Conservation (phyloP, 2,113 vertebrate genomes). For the Urocolius indicus region DNA sequence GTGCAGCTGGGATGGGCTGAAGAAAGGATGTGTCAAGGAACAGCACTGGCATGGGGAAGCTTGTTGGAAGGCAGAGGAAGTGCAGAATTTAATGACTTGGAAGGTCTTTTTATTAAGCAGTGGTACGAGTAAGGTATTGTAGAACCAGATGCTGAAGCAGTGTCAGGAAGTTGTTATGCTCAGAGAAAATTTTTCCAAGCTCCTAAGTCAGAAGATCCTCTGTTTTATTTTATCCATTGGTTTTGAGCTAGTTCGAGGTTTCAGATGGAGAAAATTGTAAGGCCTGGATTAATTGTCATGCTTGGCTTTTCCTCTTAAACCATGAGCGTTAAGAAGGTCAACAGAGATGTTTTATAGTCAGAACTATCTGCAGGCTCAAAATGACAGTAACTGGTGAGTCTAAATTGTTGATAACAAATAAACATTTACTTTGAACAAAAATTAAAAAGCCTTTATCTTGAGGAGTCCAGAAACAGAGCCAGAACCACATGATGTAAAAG, state of each 20-base stretch:
- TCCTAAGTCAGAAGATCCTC: conserved; percentile 66
- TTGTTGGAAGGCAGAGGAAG: not conserved
- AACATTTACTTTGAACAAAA: not conserved
- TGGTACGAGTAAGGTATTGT: conserved; percentile 6
- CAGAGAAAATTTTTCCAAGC: conserved; percentile 69
- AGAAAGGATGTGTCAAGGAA: not conserved
- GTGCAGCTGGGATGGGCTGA: not conserved
- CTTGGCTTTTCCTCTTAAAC: conserved; percentile 62
- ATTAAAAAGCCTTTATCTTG: not conserved
- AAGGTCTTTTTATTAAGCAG: conserved; percentile 47
- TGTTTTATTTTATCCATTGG: conserved; percentile 32
- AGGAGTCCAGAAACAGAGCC: conserved; percentile 26
- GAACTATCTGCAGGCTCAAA: conserved; percentile 23
- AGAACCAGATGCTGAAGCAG: conserved; percentile 47
- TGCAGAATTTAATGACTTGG: not conserved
- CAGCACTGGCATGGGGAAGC: not conserved
- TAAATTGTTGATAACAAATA: conserved; percentile 30
- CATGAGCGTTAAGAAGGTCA: conserved; percentile 28
- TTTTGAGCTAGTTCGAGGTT: conserved; percentile 51
- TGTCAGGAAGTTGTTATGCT: conserved; percentile 35
- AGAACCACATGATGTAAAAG: not conserved
- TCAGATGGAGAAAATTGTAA: conserved; percentile 25
- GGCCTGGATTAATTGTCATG: conserved; percentile 51
- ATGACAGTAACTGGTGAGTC: not conserved
- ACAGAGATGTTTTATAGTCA: conserved; percentile 23